Percentiles rank a stretch among this genome's conserved stretches.
Evolutionary conservation across 2,113 vertebrate genomes (phyloP).

Genomic region (Atrichornis clamosus): DNA sequence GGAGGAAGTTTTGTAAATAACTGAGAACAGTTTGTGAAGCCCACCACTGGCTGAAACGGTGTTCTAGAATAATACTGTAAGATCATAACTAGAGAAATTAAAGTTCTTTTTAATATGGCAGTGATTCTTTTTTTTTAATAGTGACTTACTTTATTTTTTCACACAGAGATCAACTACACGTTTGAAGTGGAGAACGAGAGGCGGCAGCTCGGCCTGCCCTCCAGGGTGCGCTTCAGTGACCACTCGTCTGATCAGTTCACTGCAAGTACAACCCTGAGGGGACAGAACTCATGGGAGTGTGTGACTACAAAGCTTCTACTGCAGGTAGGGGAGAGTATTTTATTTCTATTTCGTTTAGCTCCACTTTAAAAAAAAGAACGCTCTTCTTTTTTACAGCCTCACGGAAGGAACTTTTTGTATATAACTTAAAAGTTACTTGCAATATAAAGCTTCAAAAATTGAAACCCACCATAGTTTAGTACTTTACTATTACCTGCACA

Average conservation of each 20-base stretch:
- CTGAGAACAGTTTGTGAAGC: background rate
- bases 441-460: background rate
- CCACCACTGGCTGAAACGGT: background rate
- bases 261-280: constrained; percentile 75
- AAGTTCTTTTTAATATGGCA: background rate
- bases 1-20: background rate
- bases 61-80: background rate
- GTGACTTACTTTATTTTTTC: background rate
- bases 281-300: constrained; percentile 80
- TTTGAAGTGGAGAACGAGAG: constrained; percentile 85
- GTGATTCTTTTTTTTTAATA: background rate
- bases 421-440: background rate
- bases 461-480: background rate
- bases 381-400: background rate
- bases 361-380: background rate
- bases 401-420: background rate
- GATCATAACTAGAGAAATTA: background rate
- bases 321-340: constrained; percentile 73
- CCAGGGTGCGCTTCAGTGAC: constrained; percentile 82
- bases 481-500: background rate
- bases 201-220: constrained; percentile 77
- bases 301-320: constrained; percentile 75
- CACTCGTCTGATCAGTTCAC: constrained; percentile 75
- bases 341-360: background rate
- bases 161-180: constrained; percentile 77